These are phyloP conservation scores for rat (Rattus norvegicus) DNA, from an alignment of 2,113 vertebrate genomes.

Conservation along the genomic window GRCr8 NC_086019.1:210528001-210528500, in stretches of 20 bases:
- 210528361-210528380: too few species aligned
- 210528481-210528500: slow-evolving; percentile 16
- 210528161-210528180: background rate
- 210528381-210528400: too few species aligned
- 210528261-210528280: too few species aligned
- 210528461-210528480: background rate
- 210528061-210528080: background rate
- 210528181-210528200: background rate
- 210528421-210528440: too few species aligned
- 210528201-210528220: too few species aligned
- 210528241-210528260: too few species aligned
- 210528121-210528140: fast-evolving
- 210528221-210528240: too few species aligned
- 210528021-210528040: background rate
- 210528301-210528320: too few species aligned
- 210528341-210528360: too few species aligned
- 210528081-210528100: background rate
- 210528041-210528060: background rate
- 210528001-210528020: background rate
- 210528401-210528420: too few species aligned
- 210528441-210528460: background rate
- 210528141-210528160: background rate
- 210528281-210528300: too few species aligned
- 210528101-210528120: fast-evolving
- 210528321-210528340: too few species aligned